phyloP scores from a whole-genome alignment of 30 jellyfish, hydroid and myxozoan genomes.

The Sanderia malayensis region DNA sequence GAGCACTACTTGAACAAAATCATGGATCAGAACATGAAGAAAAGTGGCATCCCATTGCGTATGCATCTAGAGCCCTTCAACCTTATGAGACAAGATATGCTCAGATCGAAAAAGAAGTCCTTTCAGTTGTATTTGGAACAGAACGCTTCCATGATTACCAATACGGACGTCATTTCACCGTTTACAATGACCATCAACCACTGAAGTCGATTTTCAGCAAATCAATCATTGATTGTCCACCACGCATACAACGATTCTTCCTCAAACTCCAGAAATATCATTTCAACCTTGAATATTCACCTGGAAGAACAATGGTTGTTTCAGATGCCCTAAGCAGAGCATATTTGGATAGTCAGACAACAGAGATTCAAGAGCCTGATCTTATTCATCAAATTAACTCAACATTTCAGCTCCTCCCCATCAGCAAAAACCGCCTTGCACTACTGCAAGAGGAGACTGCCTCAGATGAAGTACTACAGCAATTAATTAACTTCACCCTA shows the following conservation, averaged over 20 bases:
- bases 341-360: constrained; percentile 44
- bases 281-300: constrained; percentile 54
- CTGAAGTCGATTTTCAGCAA: constrained; percentile 51
- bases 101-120: constrained; percentile 41
- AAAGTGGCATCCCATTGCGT: constrained; percentile 43
- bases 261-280: constrained; percentile 55
- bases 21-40: constrained; percentile 35
- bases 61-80: constrained; percentile 45
- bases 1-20: constrained; percentile 54
- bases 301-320: constrained; percentile 60
- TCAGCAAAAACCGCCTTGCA: constrained; percentile 29
- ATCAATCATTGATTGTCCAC: constrained; percentile 51
- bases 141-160: constrained; percentile 44
- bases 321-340: constrained; percentile 71
- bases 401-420: constrained; percentile 46
- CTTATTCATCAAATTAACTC: constrained; percentile 38
- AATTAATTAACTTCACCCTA: constrained; percentile 24
- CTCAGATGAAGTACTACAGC: constrained; percentile 37
- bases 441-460: constrained; percentile 33
- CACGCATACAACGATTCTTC: constrained; percentile 52
- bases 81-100: constrained; percentile 42
- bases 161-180: constrained; percentile 43
- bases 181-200: constrained; percentile 59
- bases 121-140: constrained; percentile 46
- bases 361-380: constrained; percentile 46